Percentiles rank a stretch among this genome's conserved stretches.
phyloP scores from a whole-genome alignment of 2,888 invertebrate species.

The Cactoblastis cactorum region DNA sequence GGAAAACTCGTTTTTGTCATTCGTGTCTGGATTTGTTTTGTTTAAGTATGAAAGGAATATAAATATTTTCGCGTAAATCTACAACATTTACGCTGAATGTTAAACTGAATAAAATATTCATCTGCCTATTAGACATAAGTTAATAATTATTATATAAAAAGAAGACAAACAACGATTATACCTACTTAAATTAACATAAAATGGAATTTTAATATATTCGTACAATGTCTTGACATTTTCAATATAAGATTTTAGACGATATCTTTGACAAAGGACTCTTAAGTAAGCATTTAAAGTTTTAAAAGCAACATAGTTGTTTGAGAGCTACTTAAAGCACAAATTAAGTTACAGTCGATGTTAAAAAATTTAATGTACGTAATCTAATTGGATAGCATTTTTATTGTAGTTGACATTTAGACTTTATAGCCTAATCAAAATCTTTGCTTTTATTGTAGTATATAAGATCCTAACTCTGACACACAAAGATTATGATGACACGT shows the following conservation, averaged over 20 bases:
- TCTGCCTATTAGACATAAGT: background rate
- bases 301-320: conserved; percentile 3
- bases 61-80: no score
- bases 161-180: no score
- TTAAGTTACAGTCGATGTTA: background rate
- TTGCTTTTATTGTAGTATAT: no score
- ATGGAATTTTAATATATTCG: background rate
- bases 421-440: no score
- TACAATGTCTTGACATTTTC: background rate
- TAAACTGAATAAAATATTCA: background rate
- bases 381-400: background rate
- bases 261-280: background rate
- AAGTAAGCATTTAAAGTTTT: background rate
- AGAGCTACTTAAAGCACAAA: conserved; percentile 10
- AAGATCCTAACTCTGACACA: no score
- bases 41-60: no score
- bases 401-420: background rate
- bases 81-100: no score
- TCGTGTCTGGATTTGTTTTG: no score
- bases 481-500: no score
- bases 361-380: background rate
- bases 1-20: background rate
- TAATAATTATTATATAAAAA: no score
- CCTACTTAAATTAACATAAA: no score
- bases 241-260: background rate